Percentiles rank a stretch among this genome's conserved stretches.
These are phyloP conservation scores for Carettochelys insculpta DNA, from an alignment of 2,113 vertebrate genomes.

Conservation along the genomic window DNA sequence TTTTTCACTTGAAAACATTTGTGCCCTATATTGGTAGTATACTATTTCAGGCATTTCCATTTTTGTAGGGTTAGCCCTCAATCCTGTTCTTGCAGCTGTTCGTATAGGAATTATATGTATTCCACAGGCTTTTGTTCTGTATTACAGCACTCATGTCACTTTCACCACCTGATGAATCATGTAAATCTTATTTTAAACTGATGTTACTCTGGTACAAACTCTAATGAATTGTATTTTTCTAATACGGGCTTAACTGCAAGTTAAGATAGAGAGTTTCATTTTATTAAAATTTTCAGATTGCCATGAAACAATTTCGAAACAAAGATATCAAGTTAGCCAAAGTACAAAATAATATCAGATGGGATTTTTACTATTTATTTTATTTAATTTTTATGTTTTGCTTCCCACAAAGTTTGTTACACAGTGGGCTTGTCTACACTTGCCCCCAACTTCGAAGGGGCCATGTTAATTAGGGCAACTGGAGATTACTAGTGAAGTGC, in stretches of 20 bases:
- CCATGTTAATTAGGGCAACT: too few relatives aligned
- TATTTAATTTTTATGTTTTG: too few relatives aligned
- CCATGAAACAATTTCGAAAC: not conserved
- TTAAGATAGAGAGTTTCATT: not conserved
- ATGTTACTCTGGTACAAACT: not conserved
- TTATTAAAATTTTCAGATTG: not conserved
- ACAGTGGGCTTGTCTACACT: too few relatives aligned
- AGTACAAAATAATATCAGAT: not conserved
- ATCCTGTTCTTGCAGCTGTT: constrained; percentile 50
- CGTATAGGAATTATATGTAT: constrained; percentile 70
- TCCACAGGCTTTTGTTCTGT: constrained; percentile 13
- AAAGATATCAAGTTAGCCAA: not conserved
- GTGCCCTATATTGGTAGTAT: not conserved
- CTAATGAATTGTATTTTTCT: not conserved
- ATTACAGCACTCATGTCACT: constrained; percentile 10
- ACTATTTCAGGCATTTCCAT: not conserved
- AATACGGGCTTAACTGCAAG: not conserved
- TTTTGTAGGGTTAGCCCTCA: rapidly evolving
- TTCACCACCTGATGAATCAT: not conserved
- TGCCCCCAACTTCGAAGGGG: too few relatives aligned
- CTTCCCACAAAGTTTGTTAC: rapidly evolving
- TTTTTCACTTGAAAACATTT: rapidly evolving
- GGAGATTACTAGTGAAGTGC: too few relatives aligned
- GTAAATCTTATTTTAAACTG: not conserved
- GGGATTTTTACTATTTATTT: too few relatives aligned